phyloP scores from a whole-genome alignment of 2,113 vertebrate species.

The Gymnogyps californianus region DNA sequence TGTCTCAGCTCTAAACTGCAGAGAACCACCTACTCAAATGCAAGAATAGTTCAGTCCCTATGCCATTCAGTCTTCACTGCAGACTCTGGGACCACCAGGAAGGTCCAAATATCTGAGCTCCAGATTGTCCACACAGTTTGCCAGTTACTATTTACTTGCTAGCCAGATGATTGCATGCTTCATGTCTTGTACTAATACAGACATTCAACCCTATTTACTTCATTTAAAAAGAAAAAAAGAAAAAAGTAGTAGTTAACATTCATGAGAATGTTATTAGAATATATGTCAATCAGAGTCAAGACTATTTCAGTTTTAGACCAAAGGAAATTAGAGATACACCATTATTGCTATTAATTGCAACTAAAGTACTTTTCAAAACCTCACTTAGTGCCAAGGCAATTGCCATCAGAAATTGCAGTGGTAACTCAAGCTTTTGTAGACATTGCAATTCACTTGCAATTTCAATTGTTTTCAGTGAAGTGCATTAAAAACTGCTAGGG shows the following conservation, averaged over 20 bases:
- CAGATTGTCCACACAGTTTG: constrained; percentile 13
- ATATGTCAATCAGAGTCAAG: neutral
- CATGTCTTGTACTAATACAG: neutral
- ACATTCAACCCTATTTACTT: neutral
- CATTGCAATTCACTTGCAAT: neutral
- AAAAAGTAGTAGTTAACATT: neutral
- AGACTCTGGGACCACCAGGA: neutral
- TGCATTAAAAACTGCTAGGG: neutral
- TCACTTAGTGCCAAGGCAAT: neutral
- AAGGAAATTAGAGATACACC: neutral
- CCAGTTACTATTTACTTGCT: constrained; percentile 4
- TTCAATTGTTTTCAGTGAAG: constrained; percentile 6
- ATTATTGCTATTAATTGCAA: constrained; percentile 19
- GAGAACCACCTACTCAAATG: constrained; percentile 49
- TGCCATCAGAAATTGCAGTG: neutral
- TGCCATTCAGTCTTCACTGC: neutral
- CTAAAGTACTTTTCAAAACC: neutral
- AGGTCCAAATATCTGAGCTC: constrained; percentile 12
- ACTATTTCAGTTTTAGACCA: neutral
- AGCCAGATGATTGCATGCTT: neutral
- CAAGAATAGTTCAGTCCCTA: constrained; percentile 21
- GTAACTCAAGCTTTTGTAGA: neutral
- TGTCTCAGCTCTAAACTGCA: constrained; percentile 34
- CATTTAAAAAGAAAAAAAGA: neutral
- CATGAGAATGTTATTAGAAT: neutral